Evolutionary conservation across 2,888 invertebrate species (phyloP), one percentile per base, ranked within the genome.

Genomic region (Epirrhoe tristata): DNA sequence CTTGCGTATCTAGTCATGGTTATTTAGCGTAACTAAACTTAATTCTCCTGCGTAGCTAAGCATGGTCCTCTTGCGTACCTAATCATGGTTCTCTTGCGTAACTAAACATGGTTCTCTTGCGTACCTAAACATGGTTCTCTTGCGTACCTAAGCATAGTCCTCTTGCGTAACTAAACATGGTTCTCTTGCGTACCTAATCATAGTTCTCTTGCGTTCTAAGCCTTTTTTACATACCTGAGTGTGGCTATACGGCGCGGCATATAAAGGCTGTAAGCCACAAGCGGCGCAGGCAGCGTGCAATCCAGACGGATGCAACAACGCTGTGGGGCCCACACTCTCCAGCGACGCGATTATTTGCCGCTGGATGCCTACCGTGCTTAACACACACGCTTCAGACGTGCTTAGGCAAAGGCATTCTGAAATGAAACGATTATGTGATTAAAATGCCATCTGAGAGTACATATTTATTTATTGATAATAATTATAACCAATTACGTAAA

Each of bases 341-440:
- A 96, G 87, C 5, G 95, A 94, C 46, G 91, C 85, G 8, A 96
- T 86, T 14, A 96, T 86, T 72, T 95, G 94, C 0, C 95, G 90
- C 80, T 96, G 96, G 1, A 95, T 87, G 0, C 96, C 96, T 31
- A 94, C 89, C 12, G 95, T 95, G 63, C 90, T 84, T 58, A 96
- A 83, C 39, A 91, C 86, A 4, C 89, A 86, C 0, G 95, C 79
- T 58, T 94, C 93, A 0, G 89, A 88, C 0, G 93, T 91, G 66
- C 93, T 94, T n/a, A 95, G 84, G 74, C 94, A 94, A 36, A 94
- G 83, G 86, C 94, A 95, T 67, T 94, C 95, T 94, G 79, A 3
- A 69, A 70, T 43, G 34, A 36, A 43, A 36, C 8, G 36, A 10
- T 36, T 3, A 5, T 36, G n/a, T 36, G 36, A 36, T 43, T 3